Conservation (phyloP, 2,113 vertebrate genomes). For the Micronycteris hirsuta region DNA sequence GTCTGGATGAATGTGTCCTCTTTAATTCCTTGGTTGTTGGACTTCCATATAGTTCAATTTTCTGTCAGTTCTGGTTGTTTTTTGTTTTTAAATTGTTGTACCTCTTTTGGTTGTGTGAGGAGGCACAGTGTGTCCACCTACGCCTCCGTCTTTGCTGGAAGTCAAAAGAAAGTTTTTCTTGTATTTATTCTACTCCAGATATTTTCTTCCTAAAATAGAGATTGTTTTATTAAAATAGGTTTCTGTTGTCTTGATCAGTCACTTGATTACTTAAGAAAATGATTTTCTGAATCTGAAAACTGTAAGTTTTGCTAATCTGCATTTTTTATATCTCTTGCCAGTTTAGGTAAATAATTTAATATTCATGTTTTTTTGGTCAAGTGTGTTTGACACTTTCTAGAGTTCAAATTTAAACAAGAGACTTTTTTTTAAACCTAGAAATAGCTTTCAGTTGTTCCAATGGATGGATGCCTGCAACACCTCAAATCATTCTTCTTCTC, state of each 20-base stretch:
- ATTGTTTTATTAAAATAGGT: background rate
- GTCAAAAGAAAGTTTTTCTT: too few relatives aligned
- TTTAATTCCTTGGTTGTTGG: too few relatives aligned
- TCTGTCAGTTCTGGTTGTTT: too few relatives aligned
- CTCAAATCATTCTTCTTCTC: background rate
- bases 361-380: background rate
- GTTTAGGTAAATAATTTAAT: background rate
- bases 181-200: too few relatives aligned
- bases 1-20: too few relatives aligned
- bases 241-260: background rate
- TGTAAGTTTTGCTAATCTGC: background rate
- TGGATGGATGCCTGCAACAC: background rate
- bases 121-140: too few relatives aligned
- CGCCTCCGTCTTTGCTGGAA: too few relatives aligned
- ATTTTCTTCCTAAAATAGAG: too few relatives aligned
- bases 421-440: background rate
- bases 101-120: too few relatives aligned
- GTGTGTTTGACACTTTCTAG: background rate
- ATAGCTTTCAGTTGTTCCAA: background rate
- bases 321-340: background rate
- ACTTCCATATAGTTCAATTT: too few relatives aligned
- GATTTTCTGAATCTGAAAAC: background rate
- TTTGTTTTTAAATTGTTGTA: too few relatives aligned
- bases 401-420: background rate
- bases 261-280: background rate